Evolutionary conservation across 2,888 invertebrate species (phyloP), one percentile per base, ranked within the genome.

Genomic region (Drosophila antonietae): DNA sequence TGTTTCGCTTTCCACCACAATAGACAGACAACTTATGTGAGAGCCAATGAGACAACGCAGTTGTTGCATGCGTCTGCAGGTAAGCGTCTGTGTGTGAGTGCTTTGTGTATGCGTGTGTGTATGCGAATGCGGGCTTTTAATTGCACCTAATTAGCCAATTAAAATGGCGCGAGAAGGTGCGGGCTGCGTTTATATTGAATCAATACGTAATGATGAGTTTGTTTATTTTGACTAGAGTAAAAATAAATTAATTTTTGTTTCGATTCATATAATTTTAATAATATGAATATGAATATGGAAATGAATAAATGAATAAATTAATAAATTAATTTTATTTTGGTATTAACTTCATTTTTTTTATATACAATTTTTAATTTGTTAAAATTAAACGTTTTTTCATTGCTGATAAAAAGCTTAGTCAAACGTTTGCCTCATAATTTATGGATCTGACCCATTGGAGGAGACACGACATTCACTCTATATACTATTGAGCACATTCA

Each of bases 1-100:
- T 76, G 66, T 72, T 81, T 77, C 66, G 66, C 69, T 78, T 75
- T 80, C 47, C 73, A 63, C 67, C 35, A 70, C 65, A 85, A 82
- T 71, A 72, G 69, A 53, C 68, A 63, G 68, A 44, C 52, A 69
- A 44, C 35, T 44, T 68, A 57, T 28, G 58, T 62, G 68, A 44
- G 73, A 58, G 65, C 83, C 81, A 85, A 83, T 85, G 52, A 35
- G 76, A 37, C 72, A 68, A 44, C 72, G 63, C 60, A 77, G 47
- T 64, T 18, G 60, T 55, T 20, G 53, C 20, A 49, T 58, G 65
- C 28, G 61, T 67, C 15, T 64, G 33, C 55, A 2, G 20, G 28
- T 44, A 28, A 62, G 37, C 55, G 37, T 28, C 18, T 37, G 39
- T 64, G 43, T 47, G 49, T 39, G 23, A 53, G 60, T 18, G 35